Evolutionary conservation across 2,113 vertebrate genomes (phyloP).

Genomic region (Pelvicachromis taeniatus): DNA sequence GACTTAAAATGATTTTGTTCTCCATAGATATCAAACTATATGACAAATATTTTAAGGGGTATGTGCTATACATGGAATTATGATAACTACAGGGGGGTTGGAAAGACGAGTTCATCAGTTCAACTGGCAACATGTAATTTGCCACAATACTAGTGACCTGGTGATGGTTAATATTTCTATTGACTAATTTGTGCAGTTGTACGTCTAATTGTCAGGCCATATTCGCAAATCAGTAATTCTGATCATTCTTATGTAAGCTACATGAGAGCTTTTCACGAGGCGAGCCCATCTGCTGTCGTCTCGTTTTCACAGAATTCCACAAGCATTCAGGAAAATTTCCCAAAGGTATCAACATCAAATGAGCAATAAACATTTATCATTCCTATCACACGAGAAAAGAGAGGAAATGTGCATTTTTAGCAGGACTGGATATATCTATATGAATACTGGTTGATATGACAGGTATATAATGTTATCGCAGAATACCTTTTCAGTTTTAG

Average conservation of each 20-base stretch:
- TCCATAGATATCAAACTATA: background rate
- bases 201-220: background rate
- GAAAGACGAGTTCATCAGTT: background rate
- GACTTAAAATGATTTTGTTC: background rate
- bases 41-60: background rate
- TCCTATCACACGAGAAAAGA: background rate
- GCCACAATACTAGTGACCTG: slow-evolving; percentile 9
- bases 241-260: slow-evolving; percentile 9
- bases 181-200: background rate
- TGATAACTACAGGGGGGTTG: background rate
- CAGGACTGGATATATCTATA: background rate
- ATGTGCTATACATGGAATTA: background rate
- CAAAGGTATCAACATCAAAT: background rate
- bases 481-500: background rate
- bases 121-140: slow-evolving; percentile 12
- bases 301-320: background rate
- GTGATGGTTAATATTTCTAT: background rate
- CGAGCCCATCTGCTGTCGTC: background rate
- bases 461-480: background rate
- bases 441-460: background rate
- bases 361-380: background rate
- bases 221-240: background rate
- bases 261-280: background rate
- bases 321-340: background rate
- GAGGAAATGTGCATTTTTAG: background rate